Percentiles rank a stretch among this genome's conserved stretches.
These are phyloP conservation scores for Rachycentron canadum DNA, from an alignment of 2,797 vertebrate genomes.

Conservation along the genomic window DNA sequence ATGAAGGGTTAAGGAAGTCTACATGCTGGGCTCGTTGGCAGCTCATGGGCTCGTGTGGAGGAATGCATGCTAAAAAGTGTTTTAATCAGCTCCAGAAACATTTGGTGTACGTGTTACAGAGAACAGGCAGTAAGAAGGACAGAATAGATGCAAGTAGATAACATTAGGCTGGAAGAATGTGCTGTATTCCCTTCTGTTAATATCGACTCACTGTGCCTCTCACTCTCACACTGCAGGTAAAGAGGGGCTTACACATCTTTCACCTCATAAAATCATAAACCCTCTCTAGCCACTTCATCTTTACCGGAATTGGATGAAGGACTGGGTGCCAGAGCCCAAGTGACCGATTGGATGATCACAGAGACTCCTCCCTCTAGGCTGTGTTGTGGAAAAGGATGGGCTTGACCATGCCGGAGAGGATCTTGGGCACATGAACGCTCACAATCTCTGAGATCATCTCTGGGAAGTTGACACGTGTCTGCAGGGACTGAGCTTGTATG, in stretches of 20 bases:
- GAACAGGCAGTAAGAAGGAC: slow-evolving; percentile 57
- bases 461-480: slow-evolving; percentile 89
- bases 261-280: slow-evolving; percentile 26
- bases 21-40: slow-evolving; percentile 35
- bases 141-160: slow-evolving; percentile 54
- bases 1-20: slow-evolving; percentile 22
- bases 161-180: slow-evolving; percentile 62
- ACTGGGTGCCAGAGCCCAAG: slow-evolving; percentile 7
- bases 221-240: slow-evolving; percentile 19
- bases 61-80: slow-evolving; percentile 65
- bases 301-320: slow-evolving; percentile 6
- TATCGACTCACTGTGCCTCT: slow-evolving; percentile 11
- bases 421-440: slow-evolving; percentile 96
- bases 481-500: slow-evolving; percentile 92
- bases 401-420: slow-evolving; percentile 95
- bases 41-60: slow-evolving; percentile 27
- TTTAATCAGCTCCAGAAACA: slow-evolving; percentile 55
- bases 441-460: slow-evolving; percentile 99
- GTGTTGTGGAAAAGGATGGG: slow-evolving; percentile 93
- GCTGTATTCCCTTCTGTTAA: slow-evolving; percentile 36
- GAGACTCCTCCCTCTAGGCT: slow-evolving; percentile 31
- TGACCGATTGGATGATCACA: not conserved
- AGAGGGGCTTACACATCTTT: slow-evolving; percentile 24
- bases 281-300: slow-evolving; percentile 2
- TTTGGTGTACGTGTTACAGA: slow-evolving; percentile 46